A percentile compares a stretch with the other conserved stretches of the same genome.
Conservation (phyloP, 2,888 invertebrate genomes). For the Aradus depressus region DNA sequence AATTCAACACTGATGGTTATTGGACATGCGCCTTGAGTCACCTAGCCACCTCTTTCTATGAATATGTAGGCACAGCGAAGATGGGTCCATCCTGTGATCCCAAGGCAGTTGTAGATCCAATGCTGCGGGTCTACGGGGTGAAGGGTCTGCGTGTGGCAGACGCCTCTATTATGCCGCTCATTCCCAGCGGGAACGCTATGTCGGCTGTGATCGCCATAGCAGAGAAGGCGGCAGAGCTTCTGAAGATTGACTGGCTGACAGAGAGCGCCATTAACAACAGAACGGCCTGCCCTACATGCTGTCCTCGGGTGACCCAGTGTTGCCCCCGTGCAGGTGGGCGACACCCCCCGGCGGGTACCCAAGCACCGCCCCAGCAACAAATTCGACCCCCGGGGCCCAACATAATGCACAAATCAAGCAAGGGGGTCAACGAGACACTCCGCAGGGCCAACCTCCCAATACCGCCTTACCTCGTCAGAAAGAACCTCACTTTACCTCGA, state of each 20-base stretch:
- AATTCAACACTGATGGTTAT: conserved; percentile 24
- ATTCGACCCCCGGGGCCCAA: too few species aligned
- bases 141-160: conserved; percentile 22
- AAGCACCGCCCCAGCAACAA: too few species aligned
- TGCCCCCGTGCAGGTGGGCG: too few species aligned
- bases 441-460: too few species aligned
- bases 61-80: conserved; percentile 27
- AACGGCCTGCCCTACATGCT: conserved; percentile 1
- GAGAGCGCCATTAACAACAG: conserved; percentile 1
- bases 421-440: too few species aligned
- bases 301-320: too few species aligned
- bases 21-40: conserved; percentile 28
- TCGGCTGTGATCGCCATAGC: conserved; percentile 24
- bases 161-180: conserved; percentile 22
- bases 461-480: too few species aligned
- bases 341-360: too few species aligned
- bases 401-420: too few species aligned
- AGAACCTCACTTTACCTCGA: too few species aligned
- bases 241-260: conserved; percentile 22
- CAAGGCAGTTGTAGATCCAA: conserved; percentile 25
- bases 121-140: conserved; percentile 23
- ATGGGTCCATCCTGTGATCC: conserved; percentile 28
- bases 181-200: conserved; percentile 19
- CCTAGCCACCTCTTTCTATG: conserved; percentile 25
- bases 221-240: conserved; percentile 23